These are phyloP conservation scores for Fringilla coelebs DNA, from an alignment of 2,797 vertebrate genomes.

Conservation along the genomic window DNA sequence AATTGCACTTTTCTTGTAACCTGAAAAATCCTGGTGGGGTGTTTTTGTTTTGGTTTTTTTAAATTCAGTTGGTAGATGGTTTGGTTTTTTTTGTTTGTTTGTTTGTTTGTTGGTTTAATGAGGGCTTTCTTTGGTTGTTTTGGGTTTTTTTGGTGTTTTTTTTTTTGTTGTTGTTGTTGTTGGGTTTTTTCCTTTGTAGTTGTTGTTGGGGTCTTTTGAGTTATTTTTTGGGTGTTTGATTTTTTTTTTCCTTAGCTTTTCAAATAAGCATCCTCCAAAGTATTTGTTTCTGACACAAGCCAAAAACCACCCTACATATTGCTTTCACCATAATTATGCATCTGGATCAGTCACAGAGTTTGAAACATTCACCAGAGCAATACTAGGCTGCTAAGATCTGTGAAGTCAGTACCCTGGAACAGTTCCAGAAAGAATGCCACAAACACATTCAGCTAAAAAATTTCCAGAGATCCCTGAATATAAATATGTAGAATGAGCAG, in stretches of 20 bases:
- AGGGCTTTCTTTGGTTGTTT: neutral
- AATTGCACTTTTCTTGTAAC: neutral
- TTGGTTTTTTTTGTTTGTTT: neutral
- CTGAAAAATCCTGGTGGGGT: neutral
- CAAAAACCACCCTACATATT: neutral
- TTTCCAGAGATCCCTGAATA: neutral
- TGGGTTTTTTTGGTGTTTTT: accelerated
- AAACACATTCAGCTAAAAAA: neutral
- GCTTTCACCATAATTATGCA: neutral
- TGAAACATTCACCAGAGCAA: neutral
- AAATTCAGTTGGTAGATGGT: neutral
- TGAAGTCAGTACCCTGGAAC: neutral
- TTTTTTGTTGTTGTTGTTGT: neutral
- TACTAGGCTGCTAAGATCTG: neutral
- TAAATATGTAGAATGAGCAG: neutral
- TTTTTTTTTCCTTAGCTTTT: neutral
- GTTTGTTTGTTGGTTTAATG: neutral
- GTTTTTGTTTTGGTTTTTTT: neutral
- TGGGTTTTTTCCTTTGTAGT: neutral
- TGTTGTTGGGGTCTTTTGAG: accelerated
- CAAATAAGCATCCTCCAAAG: neutral
- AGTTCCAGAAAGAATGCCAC: neutral
- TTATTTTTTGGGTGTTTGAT: neutral
- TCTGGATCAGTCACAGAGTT: neutral
- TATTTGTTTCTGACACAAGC: neutral